Percentiles rank a stretch among this genome's conserved stretches.
Evolutionary conservation across 2,888 invertebrate genomes (phyloP).

Genomic region (Rapana venosa): DNA sequence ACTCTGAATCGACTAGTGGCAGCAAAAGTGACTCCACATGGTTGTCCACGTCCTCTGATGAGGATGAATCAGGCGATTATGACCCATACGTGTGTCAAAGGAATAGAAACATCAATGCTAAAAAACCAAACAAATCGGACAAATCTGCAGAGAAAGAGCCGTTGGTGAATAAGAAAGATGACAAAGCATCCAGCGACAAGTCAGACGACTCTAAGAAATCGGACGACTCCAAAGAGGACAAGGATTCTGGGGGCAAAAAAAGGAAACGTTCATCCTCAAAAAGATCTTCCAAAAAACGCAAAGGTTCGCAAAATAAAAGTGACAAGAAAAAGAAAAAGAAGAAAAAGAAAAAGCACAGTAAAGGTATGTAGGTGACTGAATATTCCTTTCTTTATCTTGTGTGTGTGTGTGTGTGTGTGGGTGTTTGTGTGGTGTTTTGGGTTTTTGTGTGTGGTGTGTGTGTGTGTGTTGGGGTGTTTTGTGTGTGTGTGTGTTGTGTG

Average conservation of each 20-base stretch:
- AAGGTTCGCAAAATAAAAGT: neutral
- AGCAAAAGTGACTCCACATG: neutral
- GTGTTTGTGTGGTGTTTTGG: too few relatives aligned
- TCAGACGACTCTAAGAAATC: neutral
- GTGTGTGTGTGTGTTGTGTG: too few relatives aligned
- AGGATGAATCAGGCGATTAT: neutral
- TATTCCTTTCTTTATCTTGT: neutral
- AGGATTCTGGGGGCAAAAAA: neutral
- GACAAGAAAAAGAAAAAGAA: neutral
- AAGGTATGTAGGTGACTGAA: neutral
- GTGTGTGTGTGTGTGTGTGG: neutral
- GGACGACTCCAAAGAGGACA: neutral
- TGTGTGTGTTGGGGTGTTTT: too few relatives aligned
- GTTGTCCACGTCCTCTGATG: neutral
- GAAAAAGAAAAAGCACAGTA: neutral
- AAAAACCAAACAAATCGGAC: neutral
- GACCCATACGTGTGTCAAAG: neutral
- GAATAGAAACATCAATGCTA: conserved; percentile 17
- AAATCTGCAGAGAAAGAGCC: neutral
- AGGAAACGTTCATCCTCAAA: neutral
- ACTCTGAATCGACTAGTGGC: neutral
- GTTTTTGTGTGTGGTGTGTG: too few relatives aligned
- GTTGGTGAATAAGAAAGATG: neutral
- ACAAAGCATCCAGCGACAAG: neutral
- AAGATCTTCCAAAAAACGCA: neutral